phyloP scores from a whole-genome alignment of 2,888 invertebrate species.

The Antheraea assamensis region DNA sequence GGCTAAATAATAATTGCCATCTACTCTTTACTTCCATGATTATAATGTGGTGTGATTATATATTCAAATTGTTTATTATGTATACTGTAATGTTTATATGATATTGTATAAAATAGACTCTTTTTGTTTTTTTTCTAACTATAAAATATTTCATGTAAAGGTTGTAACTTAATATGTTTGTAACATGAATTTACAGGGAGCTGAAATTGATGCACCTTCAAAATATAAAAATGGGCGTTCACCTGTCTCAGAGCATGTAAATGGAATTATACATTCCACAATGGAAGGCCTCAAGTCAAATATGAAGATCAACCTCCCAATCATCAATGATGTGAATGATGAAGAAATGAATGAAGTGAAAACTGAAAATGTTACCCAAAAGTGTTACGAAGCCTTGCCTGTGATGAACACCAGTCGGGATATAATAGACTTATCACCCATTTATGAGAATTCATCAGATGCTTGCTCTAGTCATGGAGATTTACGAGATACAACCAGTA shows the following conservation, averaged over 20 bases:
- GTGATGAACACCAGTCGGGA: conserved; percentile 67
- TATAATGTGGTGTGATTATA: no score
- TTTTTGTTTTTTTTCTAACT: no score
- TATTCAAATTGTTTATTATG: no score
- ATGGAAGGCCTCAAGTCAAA: conserved; percentile 76
- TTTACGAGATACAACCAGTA: conserved; percentile 61
- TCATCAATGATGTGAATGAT: conserved; percentile 76
- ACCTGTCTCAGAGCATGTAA: conserved; percentile 73
- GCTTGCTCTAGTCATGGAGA: conserved; percentile 78
- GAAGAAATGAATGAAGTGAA: conserved; percentile 67
- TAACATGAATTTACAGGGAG: conserved; percentile 47
- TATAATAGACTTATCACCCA: conserved; percentile 75
- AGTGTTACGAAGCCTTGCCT: conserved; percentile 63
- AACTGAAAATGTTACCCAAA: conserved; percentile 44
- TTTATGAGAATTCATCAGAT: conserved; percentile 79
- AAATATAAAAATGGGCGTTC: conserved; percentile 73
- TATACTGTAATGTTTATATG: no score
- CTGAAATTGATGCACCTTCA: conserved; percentile 69
- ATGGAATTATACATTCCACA: conserved; percentile 72
- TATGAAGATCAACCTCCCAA: conserved; percentile 75
- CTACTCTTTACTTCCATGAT: no score
- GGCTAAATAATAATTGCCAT: no score
- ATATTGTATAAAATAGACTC: no score
- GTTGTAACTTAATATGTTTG: background rate
- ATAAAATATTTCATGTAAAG: background rate